Base-by-base conservation (phyloP, 2,888 invertebrate genomes). In the Petrolisthes manimaculis region DNA sequence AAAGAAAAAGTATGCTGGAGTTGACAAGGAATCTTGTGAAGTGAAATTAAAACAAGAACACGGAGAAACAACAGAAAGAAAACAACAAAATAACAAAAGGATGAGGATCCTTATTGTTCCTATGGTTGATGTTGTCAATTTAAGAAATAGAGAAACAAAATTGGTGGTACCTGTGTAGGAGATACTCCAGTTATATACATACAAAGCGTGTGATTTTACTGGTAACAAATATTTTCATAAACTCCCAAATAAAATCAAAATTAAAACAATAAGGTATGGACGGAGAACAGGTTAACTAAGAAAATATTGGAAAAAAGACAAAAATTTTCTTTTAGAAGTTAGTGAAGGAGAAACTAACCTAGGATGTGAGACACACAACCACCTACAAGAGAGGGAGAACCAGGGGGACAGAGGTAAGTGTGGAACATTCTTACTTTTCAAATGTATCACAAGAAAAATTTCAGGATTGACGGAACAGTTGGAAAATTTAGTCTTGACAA, bases 311-410 rank as follows among this genome's bases (percentile, higher is more conserved):
- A 79, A 54, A 18, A 79, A 6, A 5, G 79, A 51, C n/a, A 53
- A n/a, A 79, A 79, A 79, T n/a, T 79, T 71, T n/a, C 71, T 71
- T 71, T 79, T 18, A 75, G 61, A 79, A 88, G 75, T 87, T 78
- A 71, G 69, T 84, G 82, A 89, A 87, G n/a, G 21, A 71, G 67
- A 84, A 86, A 90, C 89, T 90, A 90, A 90, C 89, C 89, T 90
- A 90, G 69, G 67, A 84, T 79, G 83, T 90, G 89, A 55, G 88
- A 88, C 84, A 90, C 88, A 88, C 89, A 90, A 90, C 89, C 88
- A 88, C 89, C 89, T 88, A 90, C 82, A 71, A 87, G 83, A 89
- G 81, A 89, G 84, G 84, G 81, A 88, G 75, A 88, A 55, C 61
- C 67, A 83, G 84, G 87, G 84, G 74, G 83, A 69, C 67, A 55